These are phyloP conservation scores for Mormyrus lacerda DNA, from an alignment of 2,113 vertebrate species.

Conservation along the genomic window DNA sequence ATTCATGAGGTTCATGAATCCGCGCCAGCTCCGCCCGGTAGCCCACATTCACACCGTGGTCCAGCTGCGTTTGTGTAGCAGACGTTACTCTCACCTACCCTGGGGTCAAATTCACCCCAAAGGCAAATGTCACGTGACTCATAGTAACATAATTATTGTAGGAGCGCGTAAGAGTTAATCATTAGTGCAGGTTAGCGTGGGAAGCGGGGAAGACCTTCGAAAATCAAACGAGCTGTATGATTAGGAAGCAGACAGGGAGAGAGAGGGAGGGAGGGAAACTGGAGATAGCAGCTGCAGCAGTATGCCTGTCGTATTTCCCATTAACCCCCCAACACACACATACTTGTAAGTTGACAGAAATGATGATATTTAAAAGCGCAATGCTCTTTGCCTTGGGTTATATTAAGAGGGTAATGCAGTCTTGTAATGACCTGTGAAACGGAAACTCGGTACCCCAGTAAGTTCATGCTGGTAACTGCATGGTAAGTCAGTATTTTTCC, in stretches of 20 bases:
- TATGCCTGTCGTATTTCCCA: not conserved
- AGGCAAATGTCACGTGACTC: too few species aligned
- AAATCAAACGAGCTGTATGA: not conserved
- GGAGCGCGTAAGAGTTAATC: not conserved
- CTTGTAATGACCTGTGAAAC: not conserved
- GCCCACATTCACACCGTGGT: not conserved
- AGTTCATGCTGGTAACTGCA: not conserved
- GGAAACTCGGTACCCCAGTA: not conserved
- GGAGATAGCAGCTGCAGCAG: not conserved
- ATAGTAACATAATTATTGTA: too few species aligned
- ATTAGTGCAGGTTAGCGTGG: not conserved
- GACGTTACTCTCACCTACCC: too few species aligned
- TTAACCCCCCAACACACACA: not conserved
- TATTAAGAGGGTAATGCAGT: not conserved
- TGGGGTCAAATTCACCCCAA: too few species aligned
- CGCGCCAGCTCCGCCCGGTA: not conserved
- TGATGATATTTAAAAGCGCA: not conserved
- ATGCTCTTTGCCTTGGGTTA: not conserved
- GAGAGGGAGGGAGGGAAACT: not conserved
- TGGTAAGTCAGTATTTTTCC: not conserved
- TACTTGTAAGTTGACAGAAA: not conserved
- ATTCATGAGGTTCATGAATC: not conserved
- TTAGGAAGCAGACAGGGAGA: not conserved
- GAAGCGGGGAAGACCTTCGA: not conserved
- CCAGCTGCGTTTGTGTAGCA: not conserved